Evolutionary conservation across 2,113 vertebrate species (phyloP), one percentile per base, ranked within the genome.

Genomic region (Alligator sinensis): DNA sequence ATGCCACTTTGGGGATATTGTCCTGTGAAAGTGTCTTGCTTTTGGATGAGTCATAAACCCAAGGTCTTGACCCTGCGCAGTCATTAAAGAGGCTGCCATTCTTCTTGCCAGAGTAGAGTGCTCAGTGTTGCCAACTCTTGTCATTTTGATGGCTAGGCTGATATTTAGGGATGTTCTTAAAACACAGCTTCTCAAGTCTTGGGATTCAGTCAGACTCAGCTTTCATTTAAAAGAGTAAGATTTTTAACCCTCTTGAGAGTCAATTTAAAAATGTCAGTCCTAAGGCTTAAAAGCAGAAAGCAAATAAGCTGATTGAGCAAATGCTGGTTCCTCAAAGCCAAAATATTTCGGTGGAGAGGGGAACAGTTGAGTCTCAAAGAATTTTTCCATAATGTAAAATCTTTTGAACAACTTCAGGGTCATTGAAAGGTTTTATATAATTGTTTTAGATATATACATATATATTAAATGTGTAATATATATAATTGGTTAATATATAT

Each of bases 141-240:
- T 70, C 17, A 70, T 19, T 38, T 12, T 34, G 30, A 34, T 47
- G 47, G 47, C 47, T 47, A 47, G 68, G 34, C 10, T 70, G 0
- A 76, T 92, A 94, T 72, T 63, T 76, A 88, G 57, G 77, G 90
- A 88, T 97, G 88, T 82, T 91, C 94, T 96, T 88, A 90, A 96
- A 92, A 96, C 84, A 7, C 66, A 54, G 83, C 89, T 97, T 83
- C 88, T 85, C 78, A 93, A 95, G 86, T 96, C 91, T 89, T 77
- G 66, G 55, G 95, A 95, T 96, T 96, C 93, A 93, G 91, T 95
- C 93, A 96, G 94, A 86, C 88, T 95, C 86, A 91, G 91, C 87
- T 93, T 58, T 84, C 86, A 86, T 81, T 92, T 88, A 84, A 92
- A 94, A 93, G 80, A 91, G 34, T 89, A 90, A 91, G 72, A 86